Base-by-base conservation (phyloP, 2,113 vertebrate species). In the Callithrix jacchus region DNA sequence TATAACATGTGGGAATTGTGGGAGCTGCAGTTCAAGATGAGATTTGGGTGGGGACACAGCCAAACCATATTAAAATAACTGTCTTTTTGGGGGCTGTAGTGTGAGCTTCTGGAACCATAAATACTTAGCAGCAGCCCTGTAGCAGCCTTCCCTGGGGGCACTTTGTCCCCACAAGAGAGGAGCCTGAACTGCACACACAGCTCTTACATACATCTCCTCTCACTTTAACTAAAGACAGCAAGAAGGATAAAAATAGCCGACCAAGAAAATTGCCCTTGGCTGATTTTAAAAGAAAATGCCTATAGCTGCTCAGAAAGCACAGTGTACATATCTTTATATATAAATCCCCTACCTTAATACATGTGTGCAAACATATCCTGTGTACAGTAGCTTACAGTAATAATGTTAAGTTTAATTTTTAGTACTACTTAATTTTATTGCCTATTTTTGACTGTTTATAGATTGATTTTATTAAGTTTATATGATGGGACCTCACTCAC, bases 171-270 rank as follows among this genome's bases (percentile, higher is more conserved):
- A 1, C 17, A 12, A 30, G 37, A 42, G 4, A 16, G 3, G 10
- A 4, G 17, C 32, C 61, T 2, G 6, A 6, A 32, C 16, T 12
- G 3, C 14, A 66, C 27, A 18, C n/a, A 8, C 13, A 17, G 16
- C 32, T 14, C 8, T 52, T 23, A 2, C 0, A 4, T 25, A 49
- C 56, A 20, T 17, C 5, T 0, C 17, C 77, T 91, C 64, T 56
- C 56, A 16, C 58, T 87, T 70, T 68, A 79, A 37, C 89, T 40
- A 17, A 45, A 56, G 66, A 32, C 79, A 86, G 49, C 21, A 18
- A 45, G 40, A 40, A 89, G 56, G 49, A 40, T 92, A 91, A 49
- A 98, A 97, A 95, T 95, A 97, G 30, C 92, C 80, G 3, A 70
- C 64, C 42, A 4, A 91, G 70, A 79, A 80, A 90, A 68, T 49